A percentile compares a stretch with the other conserved stretches of the same genome.
phyloP scores from a whole-genome alignment of 2,797 vertebrate genomes.

The Spheniscus humboldti region DNA sequence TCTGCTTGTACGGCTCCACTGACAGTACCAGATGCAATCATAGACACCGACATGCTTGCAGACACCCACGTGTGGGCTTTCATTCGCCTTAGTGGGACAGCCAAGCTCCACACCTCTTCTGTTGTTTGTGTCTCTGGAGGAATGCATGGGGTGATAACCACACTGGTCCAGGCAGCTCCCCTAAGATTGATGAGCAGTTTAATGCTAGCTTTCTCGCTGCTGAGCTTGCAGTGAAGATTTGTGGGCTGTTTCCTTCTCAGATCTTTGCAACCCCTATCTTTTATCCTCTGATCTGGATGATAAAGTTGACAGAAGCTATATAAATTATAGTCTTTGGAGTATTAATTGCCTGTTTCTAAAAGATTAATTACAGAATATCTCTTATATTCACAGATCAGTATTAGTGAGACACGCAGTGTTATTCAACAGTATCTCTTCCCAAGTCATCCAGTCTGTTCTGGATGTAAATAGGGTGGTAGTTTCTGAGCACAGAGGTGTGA shows the following conservation, averaged over 20 bases:
- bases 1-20: neutral
- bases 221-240: slow-evolving; percentile 4
- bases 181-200: neutral
- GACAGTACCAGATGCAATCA: neutral
- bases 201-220: neutral
- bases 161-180: neutral
- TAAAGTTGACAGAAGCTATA: slow-evolving; percentile 28
- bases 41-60: neutral
- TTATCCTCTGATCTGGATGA: slow-evolving; percentile 27
- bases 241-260: neutral
- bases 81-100: neutral
- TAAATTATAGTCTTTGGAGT: slow-evolving; percentile 23
- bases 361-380: slow-evolving; percentile 39
- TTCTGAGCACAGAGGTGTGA: neutral
- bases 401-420: neutral
- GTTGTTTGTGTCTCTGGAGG: neutral
- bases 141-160: neutral
- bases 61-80: neutral
- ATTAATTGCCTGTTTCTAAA: slow-evolving; percentile 39
- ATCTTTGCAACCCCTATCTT: neutral
- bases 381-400: neutral
- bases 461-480: neutral
- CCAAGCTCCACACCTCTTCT: neutral
- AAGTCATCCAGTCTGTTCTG: neutral
- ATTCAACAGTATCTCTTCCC: neutral